Conservation (phyloP, 2,888 invertebrate species). For the Fragum sueziense region DNA sequence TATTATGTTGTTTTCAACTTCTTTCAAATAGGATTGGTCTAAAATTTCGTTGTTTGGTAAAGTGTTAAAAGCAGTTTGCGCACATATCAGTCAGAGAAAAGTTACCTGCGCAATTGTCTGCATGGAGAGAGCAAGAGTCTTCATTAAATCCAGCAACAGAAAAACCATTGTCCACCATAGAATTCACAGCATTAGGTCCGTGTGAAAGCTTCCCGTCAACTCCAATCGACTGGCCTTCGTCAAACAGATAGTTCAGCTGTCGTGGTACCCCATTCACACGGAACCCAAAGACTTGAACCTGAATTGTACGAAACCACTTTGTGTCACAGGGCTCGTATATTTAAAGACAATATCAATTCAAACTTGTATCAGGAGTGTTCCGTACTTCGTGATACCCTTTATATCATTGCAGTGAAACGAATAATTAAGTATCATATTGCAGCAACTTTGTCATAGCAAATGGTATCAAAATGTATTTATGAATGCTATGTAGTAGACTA, state of each 20-base stretch:
- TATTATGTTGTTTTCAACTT: not conserved
- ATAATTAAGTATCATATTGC: too few species aligned
- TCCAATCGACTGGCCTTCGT: constrained; percentile 2
- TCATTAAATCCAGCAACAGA: not conserved
- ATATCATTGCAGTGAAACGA: not conserved
- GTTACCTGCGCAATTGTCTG: not conserved
- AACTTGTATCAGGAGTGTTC: not conserved
- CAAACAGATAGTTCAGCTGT: constrained; percentile 10
- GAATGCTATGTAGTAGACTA: too few species aligned
- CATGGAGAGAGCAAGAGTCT: not conserved
- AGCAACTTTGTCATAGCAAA: too few species aligned
- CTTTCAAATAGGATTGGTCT: not conserved
- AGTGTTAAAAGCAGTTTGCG: not conserved
- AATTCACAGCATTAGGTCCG: constrained; percentile 20
- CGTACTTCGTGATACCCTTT: not conserved
- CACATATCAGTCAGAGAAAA: not conserved
- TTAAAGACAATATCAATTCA: not conserved
- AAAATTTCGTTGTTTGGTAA: not conserved
- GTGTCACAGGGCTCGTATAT: not conserved
- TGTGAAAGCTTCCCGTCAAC: not conserved
- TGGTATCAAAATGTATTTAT: too few species aligned
- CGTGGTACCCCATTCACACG: constrained; percentile 4
- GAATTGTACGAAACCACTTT: not conserved
- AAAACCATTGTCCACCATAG: constrained; percentile 1
- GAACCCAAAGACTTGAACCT: constrained; percentile 12